Base-by-base conservation (phyloP, 2,113 vertebrate genomes). In the Sialia sialis region DNA sequence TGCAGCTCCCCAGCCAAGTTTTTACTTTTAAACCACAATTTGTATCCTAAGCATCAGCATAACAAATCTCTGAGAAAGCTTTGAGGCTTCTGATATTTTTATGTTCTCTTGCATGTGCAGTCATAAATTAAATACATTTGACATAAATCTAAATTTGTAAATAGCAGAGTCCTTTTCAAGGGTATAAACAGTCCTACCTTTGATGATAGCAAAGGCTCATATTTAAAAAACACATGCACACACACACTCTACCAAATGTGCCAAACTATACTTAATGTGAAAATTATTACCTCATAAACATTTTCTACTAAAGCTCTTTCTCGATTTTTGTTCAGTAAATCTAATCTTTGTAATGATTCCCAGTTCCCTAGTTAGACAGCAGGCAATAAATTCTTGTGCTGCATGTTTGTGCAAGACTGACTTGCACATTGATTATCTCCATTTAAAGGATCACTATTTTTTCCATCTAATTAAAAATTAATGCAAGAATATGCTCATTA, bases 311-410 rank as follows among this genome's bases (percentile, higher is more conserved):
- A 96, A 95, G 93, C 46, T 87, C 80, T 84, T 90, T 83, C 78
- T 93, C 22, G n/a, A 51, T 67, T 64, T 78, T 69, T 89, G 87
- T 85, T 72, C 70, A 93, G 75, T 85, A 86, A 90, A 70, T 72
- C 89, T 94, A 94, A 93, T 92, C 79, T 95, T 94, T 87, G 88
- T 91, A 97, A 95, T 56, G 84, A 88, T 89, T 97, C 91, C 94
- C 96, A 95, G 88, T 91, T 97, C 95, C 92, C 84, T 62, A 95
- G 90, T 83, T 82, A 95, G 93, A 96, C 66, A 96, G 73, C 70
- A 87, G 64, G 95, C 85, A 97, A 95, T 95, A 96, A 95, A 96
- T 97, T 94, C 68, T 97, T 87, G 44, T 58, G 79, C 79, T 95
- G 87, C 87, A 84, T 95, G 94, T 81, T 97, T 84, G 79, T 93